Evolutionary conservation across 2,797 vertebrate species (phyloP).

Genomic region (Potorous gilbertii): DNA sequence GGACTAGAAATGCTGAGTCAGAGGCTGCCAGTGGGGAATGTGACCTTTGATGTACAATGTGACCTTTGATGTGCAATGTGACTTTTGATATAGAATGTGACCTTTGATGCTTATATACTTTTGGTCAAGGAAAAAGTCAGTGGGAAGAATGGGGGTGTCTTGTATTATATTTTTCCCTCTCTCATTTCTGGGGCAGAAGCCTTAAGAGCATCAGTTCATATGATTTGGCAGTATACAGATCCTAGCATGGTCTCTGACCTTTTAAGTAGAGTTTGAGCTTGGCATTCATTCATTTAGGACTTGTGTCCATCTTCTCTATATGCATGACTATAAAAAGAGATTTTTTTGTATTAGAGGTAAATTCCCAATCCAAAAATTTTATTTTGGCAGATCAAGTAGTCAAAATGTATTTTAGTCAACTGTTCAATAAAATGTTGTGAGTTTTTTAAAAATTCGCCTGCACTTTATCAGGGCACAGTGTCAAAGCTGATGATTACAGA

Average conservation of each 20-base stretch:
- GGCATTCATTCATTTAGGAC: neutral
- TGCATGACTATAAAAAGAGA: neutral
- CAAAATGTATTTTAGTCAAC: neutral
- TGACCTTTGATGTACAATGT: neutral
- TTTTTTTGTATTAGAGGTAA: neutral
- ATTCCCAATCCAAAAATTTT: neutral
- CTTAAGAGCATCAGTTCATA: neutral
- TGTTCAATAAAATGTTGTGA: neutral
- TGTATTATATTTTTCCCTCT: neutral
- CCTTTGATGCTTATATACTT: neutral
- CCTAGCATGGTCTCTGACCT: neutral
- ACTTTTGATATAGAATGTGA: neutral
- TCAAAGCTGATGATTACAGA: slow-evolving; percentile 40
- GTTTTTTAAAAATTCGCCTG: neutral
- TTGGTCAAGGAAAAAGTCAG: neutral
- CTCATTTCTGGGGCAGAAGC: neutral
- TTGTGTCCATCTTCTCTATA: neutral
- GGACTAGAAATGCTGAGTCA: neutral
- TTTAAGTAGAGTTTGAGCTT: neutral
- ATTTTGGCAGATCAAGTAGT: neutral
- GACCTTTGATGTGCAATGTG: neutral
- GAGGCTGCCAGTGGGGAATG: neutral
- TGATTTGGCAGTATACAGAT: neutral
- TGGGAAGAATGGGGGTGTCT: neutral
- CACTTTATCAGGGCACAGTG: neutral